phyloP scores from a whole-genome alignment of 2,113 vertebrate species.

The Gymnarchus niloticus region DNA sequence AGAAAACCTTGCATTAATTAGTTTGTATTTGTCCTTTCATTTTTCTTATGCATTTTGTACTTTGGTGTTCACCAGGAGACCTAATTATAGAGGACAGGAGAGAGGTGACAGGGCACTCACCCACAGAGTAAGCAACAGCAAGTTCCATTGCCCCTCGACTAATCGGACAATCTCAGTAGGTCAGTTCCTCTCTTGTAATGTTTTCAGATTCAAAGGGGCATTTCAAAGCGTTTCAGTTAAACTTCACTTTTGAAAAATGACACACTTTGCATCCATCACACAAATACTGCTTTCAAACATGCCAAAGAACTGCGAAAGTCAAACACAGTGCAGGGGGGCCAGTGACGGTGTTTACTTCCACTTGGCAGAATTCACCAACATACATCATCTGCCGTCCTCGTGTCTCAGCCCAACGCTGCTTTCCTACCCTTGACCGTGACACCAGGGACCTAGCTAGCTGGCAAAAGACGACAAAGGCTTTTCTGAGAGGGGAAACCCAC shows the following conservation, averaged over 20 bases:
- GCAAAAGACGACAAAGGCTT: background rate
- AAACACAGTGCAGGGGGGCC: background rate
- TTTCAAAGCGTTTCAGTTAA: background rate
- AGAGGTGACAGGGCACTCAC: background rate
- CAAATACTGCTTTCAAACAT: slow-evolving; percentile 6
- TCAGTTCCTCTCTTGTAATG: background rate
- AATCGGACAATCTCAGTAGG: background rate
- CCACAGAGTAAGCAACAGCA: too few relatives aligned
- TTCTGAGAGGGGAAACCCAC: background rate
- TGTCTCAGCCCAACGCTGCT: background rate
- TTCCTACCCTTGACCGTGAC: background rate
- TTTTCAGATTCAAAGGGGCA: background rate
- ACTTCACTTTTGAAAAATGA: background rate
- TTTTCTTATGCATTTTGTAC: background rate
- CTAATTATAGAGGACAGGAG: background rate
- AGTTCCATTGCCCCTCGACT: background rate
- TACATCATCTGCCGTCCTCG: background rate
- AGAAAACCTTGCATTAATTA: too few relatives aligned
- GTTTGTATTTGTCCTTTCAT: too few relatives aligned
- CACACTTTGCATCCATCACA: background rate
- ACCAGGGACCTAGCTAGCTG: background rate
- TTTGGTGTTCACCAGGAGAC: background rate
- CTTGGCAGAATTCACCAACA: too few relatives aligned
- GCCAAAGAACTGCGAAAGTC: background rate
- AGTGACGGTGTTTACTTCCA: background rate